Evolutionary conservation across 2,797 vertebrate species (phyloP).

Genomic region (Takifugu rubripes): DNA sequence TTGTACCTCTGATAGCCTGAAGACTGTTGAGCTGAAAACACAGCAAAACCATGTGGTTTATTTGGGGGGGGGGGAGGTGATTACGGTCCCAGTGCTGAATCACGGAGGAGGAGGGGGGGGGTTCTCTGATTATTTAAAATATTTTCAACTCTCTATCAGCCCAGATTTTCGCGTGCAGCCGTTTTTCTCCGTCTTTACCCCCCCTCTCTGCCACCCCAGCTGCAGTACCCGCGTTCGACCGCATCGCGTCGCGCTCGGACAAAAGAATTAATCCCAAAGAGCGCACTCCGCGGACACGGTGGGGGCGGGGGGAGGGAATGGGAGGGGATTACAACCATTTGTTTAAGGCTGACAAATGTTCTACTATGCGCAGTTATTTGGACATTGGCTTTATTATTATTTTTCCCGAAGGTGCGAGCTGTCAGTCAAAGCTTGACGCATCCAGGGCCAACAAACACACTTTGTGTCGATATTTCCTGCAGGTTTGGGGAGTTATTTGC

Average conservation of each 20-base stretch:
- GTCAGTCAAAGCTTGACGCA: constrained; percentile 32
- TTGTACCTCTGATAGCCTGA: constrained; percentile 29
- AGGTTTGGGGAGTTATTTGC: constrained; percentile 68
- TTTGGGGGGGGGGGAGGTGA: background rate
- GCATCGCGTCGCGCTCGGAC: constrained; percentile 58
- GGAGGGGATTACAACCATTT: constrained; percentile 47
- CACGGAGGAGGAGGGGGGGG: too few species aligned
- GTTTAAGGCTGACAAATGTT: constrained; percentile 29
- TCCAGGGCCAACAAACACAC: constrained; percentile 63
- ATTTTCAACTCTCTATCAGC: background rate
- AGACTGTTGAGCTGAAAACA: background rate
- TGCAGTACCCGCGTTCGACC: constrained; percentile 16
- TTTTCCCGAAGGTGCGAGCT: constrained; percentile 12
- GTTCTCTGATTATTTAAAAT: background rate
- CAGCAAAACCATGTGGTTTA: background rate
- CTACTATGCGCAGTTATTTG: constrained; percentile 17
- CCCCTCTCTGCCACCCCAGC: too few species aligned
- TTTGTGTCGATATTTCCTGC: constrained; percentile 73
- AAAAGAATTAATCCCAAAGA: constrained; percentile 12
- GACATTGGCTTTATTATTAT: constrained; percentile 4
- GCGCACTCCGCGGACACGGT: constrained; percentile 25
- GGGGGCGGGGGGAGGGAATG: constrained; percentile 23
- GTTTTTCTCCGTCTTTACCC: too few species aligned
- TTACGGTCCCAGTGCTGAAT: too few species aligned
- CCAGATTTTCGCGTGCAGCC: too few species aligned